A percentile compares a stretch with the other conserved stretches of the same genome.
Conservation (phyloP, 2,888 invertebrate genomes). For the Elegia similella region DNA sequence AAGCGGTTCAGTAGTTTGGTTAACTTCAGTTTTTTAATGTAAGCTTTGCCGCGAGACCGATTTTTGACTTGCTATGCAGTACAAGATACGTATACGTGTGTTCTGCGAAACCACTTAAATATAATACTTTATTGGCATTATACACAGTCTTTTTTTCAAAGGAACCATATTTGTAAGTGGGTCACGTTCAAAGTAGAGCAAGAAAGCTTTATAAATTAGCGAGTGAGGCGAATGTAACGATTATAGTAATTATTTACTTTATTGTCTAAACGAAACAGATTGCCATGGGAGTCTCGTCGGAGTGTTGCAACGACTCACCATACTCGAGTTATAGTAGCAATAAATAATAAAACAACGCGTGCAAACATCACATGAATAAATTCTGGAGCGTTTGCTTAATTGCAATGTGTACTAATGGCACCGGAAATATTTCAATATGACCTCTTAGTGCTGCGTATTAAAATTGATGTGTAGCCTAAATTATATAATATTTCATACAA, state of each 20-base stretch:
- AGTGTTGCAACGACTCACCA: not conserved
- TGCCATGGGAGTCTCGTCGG: conserved; percentile 10
- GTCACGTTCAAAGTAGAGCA: conserved; percentile 8
- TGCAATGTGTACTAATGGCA: not conserved
- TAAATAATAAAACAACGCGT: not conserved
- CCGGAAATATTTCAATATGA: not conserved
- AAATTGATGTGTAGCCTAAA: not conserved
- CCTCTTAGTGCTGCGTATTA: not conserved
- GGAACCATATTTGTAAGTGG: conserved; percentile 2
- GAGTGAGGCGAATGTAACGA: conserved; percentile 20
- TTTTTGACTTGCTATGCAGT: too few relatives aligned
- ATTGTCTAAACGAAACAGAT: conserved; percentile 16
- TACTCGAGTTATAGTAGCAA: not conserved
- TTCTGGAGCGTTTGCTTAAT: not conserved
- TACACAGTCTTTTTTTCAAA: not conserved
- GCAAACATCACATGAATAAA: not conserved
- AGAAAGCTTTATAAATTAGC: conserved; percentile 17
- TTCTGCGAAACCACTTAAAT: not conserved
- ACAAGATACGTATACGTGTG: too few relatives aligned
- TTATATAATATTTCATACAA: not conserved
- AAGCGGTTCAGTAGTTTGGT: too few relatives aligned
- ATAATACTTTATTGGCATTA: not conserved
- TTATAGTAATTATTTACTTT: conserved; percentile 25
- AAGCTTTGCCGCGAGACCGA: not conserved
- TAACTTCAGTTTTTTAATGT: too few relatives aligned